Evolutionary conservation across 2,113 vertebrate species (phyloP).

Genomic region (Hiodon alosoides): DNA sequence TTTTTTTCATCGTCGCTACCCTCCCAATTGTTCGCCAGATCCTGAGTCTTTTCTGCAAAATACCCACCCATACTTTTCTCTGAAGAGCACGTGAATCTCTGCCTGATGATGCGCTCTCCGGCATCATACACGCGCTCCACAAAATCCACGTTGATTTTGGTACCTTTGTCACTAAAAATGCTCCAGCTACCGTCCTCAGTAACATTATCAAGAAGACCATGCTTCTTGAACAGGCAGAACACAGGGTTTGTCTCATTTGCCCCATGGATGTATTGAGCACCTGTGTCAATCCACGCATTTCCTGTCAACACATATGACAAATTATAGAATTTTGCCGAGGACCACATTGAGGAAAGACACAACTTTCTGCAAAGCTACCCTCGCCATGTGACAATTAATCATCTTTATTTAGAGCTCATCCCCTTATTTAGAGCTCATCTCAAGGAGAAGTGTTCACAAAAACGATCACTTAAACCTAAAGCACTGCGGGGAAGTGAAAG

Average conservation of each 20-base stretch:
- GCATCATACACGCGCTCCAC: conserved; percentile 16
- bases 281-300: conserved; percentile 33
- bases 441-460: background rate
- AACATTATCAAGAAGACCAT: conserved; percentile 33
- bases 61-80: conserved; percentile 33
- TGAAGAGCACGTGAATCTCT: background rate
- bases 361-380: too few relatives aligned
- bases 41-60: conserved; percentile 26
- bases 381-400: too few relatives aligned
- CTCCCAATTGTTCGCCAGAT: conserved; percentile 5
- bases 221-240: conserved; percentile 31
- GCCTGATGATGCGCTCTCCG: conserved; percentile 17
- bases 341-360: background rate
- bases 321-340: background rate
- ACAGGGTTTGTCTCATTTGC: conserved; percentile 37
- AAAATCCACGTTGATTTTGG: conserved; percentile 20
- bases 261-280: conserved; percentile 44
- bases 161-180: conserved; percentile 26
- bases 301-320: conserved; percentile 24
- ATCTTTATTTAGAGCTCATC: too few relatives aligned
- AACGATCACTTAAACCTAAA: background rate
- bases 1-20: conserved; percentile 8
- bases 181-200: conserved; percentile 9
- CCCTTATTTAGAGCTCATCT: too few relatives aligned
- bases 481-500: background rate